Percentiles rank a stretch among this genome's conserved stretches.
phyloP scores from a whole-genome alignment of 2,888 invertebrate genomes.

The Deilephila porcellus region DNA sequence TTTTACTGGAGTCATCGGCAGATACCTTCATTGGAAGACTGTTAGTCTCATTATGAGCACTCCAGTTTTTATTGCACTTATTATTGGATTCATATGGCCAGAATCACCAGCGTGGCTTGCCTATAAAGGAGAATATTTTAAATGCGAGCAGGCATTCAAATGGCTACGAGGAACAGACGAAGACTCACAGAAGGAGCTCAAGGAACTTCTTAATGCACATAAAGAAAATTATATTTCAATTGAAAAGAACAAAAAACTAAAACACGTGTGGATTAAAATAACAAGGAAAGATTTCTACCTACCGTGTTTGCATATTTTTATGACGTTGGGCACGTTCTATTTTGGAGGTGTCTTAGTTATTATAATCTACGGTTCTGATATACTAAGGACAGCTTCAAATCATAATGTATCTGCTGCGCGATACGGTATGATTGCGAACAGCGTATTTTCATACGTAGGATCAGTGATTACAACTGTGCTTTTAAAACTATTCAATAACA shows the following conservation, averaged over 20 bases:
- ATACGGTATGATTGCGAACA: constrained; percentile 33
- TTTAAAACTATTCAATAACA: constrained; percentile 35
- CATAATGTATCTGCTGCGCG: constrained; percentile 31
- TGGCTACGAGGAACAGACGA: constrained; percentile 7
- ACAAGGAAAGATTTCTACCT: constrained; percentile 35
- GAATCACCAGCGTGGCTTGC: constrained; percentile 30
- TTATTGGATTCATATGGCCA: constrained; percentile 30
- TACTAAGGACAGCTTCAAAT: constrained; percentile 32
- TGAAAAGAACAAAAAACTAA: not conserved
- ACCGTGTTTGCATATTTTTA: constrained; percentile 36
- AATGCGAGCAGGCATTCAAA: constrained; percentile 21
- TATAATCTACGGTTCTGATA: constrained; percentile 35
- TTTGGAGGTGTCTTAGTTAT: constrained; percentile 37
- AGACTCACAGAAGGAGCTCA: not conserved
- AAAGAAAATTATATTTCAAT: not conserved
- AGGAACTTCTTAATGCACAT: constrained; percentile 7
- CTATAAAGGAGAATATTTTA: constrained; percentile 22
- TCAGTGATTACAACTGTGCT: constrained; percentile 27
- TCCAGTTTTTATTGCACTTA: constrained; percentile 8
- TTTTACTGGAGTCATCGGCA: not conserved
- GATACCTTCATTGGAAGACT: not conserved
- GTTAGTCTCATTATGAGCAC: not conserved
- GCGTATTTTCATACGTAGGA: constrained; percentile 32
- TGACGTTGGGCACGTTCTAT: constrained; percentile 33
- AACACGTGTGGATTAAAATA: constrained; percentile 12